A percentile compares a stretch with the other conserved stretches of the same genome.
These are phyloP conservation scores for Pseudomyrmex concolor DNA, from an alignment of 1,140 invertebrate species.

Conservation along the genomic window DNA sequence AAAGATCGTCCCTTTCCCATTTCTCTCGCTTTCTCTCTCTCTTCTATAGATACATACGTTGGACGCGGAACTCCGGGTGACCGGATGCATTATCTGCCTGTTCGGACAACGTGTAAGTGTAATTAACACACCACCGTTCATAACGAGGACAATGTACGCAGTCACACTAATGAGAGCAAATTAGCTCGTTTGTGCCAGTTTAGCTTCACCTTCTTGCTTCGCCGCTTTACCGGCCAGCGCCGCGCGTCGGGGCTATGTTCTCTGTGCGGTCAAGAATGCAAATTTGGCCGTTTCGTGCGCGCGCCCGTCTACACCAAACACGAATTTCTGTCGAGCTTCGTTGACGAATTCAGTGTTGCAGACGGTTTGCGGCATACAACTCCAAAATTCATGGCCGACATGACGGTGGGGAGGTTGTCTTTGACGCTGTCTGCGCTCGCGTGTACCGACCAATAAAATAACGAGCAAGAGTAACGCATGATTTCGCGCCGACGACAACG, in stretches of 20 bases:
- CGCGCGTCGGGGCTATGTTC: conserved; percentile 41
- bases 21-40: conserved; percentile 3
- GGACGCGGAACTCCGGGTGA: conserved; percentile 64
- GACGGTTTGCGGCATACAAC: conserved; percentile 46
- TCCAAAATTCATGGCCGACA: conserved; percentile 72
- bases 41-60: conserved; percentile 45
- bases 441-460: conserved; percentile 21
- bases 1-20: conserved; percentile 49
- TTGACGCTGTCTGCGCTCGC: conserved; percentile 23
- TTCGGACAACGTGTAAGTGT: conserved; percentile 78
- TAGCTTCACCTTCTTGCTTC: conserved; percentile 70
- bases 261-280: conserved; percentile 80
- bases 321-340: conserved; percentile 70
- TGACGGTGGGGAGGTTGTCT: conserved; percentile 44
- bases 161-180: conserved; percentile 80
- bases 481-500: too few species aligned
- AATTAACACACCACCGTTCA: conserved; percentile 77
- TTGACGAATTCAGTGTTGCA: conserved; percentile 70
- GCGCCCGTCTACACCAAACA: conserved; percentile 67
- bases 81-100: conserved; percentile 74
- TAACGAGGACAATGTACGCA: conserved; percentile 77
- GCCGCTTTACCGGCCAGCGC: conserved; percentile 23
- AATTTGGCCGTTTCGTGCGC: conserved; percentile 74
- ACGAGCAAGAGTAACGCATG: too few species aligned
- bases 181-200: conserved; percentile 79